Percentiles rank a stretch among this genome's conserved stretches.
Conservation (phyloP, 1,140 invertebrate genomes). For the Mamestra configurata region DNA sequence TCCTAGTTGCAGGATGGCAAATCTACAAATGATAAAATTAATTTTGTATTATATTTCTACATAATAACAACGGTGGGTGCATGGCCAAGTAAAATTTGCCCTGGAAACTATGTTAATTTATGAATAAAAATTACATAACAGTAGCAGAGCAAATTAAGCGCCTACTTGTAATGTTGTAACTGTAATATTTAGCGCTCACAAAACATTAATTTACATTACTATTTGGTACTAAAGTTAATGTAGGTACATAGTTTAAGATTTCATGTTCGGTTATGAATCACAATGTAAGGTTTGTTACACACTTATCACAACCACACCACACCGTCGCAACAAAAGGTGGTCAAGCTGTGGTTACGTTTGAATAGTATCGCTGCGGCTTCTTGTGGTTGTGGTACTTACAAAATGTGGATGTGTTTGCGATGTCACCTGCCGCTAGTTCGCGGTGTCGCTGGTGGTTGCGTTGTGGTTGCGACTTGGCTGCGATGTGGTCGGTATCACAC, state of each 20-base stretch:
- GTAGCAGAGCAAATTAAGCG: slow-evolving; percentile 36
- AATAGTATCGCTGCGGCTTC: too few relatives aligned
- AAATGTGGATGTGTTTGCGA: too few relatives aligned
- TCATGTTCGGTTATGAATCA: slow-evolving; percentile 31
- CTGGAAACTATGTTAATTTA: slow-evolving; percentile 49
- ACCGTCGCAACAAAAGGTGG: too few relatives aligned
- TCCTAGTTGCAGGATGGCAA: slow-evolving; percentile 27
- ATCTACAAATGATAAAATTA: slow-evolving; percentile 30
- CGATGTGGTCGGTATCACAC: too few relatives aligned
- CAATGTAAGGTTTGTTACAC: too few relatives aligned
- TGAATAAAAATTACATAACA: slow-evolving; percentile 50
- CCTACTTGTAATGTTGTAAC: slow-evolving; percentile 40
- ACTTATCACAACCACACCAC: too few relatives aligned
- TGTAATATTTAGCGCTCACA: slow-evolving; percentile 32
- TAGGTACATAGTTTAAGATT: slow-evolving; percentile 15
- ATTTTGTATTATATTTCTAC: slow-evolving; percentile 44
- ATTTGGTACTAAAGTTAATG: slow-evolving; percentile 44
- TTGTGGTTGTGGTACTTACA: too few relatives aligned
- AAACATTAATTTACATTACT: slow-evolving; percentile 48
- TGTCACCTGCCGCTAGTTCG: too few relatives aligned
- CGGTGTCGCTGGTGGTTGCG: too few relatives aligned
- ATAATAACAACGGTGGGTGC: slow-evolving; percentile 27
- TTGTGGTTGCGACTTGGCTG: too few relatives aligned
- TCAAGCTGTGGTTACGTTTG: too few relatives aligned
- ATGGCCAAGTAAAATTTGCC: slow-evolving; percentile 50